A percentile compares a stretch with the other conserved stretches of the same genome.
phyloP scores from a whole-genome alignment of 2,888 invertebrate genomes.

The Polydrusus cervinus region DNA sequence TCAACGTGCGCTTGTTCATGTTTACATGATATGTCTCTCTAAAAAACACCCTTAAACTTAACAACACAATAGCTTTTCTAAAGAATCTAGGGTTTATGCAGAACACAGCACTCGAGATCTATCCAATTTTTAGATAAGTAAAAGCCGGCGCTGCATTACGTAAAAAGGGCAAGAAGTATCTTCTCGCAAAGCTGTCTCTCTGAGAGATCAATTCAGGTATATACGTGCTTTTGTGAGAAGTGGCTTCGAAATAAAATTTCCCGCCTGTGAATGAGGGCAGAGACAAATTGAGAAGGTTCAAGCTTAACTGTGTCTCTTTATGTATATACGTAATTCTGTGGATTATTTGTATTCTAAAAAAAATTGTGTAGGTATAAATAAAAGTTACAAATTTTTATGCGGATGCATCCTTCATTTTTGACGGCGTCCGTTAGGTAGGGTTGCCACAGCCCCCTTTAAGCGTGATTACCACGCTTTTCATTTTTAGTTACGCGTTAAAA shows the following conservation, averaged over 20 bases:
- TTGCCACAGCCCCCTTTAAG: too few species aligned
- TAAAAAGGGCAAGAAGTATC: slow-evolving; percentile 18
- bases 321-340: too few species aligned
- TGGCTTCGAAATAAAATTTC: slow-evolving; percentile 27
- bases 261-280: not conserved
- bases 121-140: not conserved
- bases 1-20: too few species aligned
- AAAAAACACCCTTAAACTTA: too few species aligned
- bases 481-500: too few species aligned
- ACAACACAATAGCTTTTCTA: not conserved
- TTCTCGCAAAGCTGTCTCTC: slow-evolving; percentile 20
- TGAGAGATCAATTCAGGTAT: slow-evolving; percentile 32
- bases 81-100: not conserved
- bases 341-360: too few species aligned
- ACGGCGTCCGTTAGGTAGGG: too few species aligned
- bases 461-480: too few species aligned
- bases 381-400: too few species aligned
- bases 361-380: too few species aligned
- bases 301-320: not conserved
- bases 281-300: not conserved
- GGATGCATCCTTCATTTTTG: too few species aligned
- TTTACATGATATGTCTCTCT: too few species aligned
- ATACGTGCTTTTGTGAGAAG: slow-evolving; percentile 35
- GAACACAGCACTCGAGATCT: not conserved
- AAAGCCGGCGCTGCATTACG: not conserved